These are phyloP conservation scores for Lampris incognitus DNA, from an alignment of 2,113 vertebrate genomes.

Conservation along the genomic window DNA sequence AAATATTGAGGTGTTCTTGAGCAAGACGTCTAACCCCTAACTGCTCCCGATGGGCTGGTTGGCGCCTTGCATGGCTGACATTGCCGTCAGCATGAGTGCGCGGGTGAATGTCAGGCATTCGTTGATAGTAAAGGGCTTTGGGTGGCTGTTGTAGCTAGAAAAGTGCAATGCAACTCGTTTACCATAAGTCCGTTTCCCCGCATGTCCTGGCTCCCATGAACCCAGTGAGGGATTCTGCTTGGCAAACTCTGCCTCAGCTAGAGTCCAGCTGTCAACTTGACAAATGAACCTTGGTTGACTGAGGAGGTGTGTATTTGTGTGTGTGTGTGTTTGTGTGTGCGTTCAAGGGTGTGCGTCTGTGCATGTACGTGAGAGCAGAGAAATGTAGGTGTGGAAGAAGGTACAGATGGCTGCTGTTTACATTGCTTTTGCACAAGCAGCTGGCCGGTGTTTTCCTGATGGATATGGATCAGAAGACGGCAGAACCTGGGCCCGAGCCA, in stretches of 20 bases:
- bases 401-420: slow-evolving; percentile 54
- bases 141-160: no score
- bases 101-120: no score
- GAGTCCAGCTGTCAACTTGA: slow-evolving; percentile 80
- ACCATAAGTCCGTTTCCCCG: slow-evolving; percentile 57
- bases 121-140: no score
- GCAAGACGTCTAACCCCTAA: no score
- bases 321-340: slow-evolving; percentile 47
- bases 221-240: slow-evolving; percentile 70
- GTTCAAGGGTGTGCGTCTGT: slow-evolving; percentile 44
- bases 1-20: no score
- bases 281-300: slow-evolving; percentile 79
- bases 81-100: no score
- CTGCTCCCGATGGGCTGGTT: no score
- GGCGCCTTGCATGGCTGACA: no score
- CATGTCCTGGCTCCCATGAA: slow-evolving; percentile 72
- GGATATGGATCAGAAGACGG: slow-evolving; percentile 47
- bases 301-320: slow-evolving; percentile 49
- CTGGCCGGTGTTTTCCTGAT: slow-evolving; percentile 37
- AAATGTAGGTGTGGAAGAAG: slow-evolving; percentile 32
- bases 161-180: no score
- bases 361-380: slow-evolving; percentile 20
- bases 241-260: slow-evolving; percentile 71
- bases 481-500: slow-evolving; percentile 18
- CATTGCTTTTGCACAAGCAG: slow-evolving; percentile 39